phyloP scores from a whole-genome alignment of 2,113 vertebrate genomes.

The Elephantulus edwardii region DNA sequence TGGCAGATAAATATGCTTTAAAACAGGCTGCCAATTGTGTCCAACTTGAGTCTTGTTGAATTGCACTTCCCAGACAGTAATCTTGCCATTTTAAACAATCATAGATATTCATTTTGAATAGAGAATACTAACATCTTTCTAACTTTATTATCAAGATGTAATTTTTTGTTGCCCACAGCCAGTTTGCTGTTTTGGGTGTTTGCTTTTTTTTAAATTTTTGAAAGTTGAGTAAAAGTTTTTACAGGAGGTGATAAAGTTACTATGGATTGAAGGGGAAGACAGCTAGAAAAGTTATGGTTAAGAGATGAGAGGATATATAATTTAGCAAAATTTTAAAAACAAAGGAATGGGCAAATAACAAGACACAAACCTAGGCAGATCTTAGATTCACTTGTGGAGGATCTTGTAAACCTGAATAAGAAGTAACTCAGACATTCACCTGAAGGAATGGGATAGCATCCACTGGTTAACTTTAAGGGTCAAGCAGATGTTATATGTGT shows the following conservation, averaged over 20 bases:
- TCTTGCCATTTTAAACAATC: neutral
- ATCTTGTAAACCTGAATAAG: neutral
- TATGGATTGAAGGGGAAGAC: neutral
- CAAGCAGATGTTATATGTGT: neutral
- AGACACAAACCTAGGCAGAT: neutral
- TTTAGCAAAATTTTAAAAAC: neutral
- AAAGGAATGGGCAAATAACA: neutral
- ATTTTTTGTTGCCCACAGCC: neutral
- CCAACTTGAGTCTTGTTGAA: neutral
- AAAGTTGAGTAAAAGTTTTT: neutral
- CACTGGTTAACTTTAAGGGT: too few species aligned
- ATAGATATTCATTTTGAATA: neutral
- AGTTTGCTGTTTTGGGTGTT: too few species aligned
- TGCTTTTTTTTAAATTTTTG: neutral
- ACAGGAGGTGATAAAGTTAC: neutral
- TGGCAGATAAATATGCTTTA: neutral
- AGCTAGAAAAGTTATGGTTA: neutral
- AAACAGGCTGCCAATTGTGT: neutral
- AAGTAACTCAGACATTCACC: neutral
- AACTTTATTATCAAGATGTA: neutral
- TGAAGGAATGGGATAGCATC: neutral
- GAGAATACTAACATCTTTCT: neutral
- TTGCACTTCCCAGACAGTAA: neutral
- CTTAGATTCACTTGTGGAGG: neutral
- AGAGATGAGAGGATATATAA: neutral